Evolutionary conservation across 2,113 vertebrate genomes (phyloP), one percentile per base, ranked within the genome.

Genomic region (Symphodus melops): DNA sequence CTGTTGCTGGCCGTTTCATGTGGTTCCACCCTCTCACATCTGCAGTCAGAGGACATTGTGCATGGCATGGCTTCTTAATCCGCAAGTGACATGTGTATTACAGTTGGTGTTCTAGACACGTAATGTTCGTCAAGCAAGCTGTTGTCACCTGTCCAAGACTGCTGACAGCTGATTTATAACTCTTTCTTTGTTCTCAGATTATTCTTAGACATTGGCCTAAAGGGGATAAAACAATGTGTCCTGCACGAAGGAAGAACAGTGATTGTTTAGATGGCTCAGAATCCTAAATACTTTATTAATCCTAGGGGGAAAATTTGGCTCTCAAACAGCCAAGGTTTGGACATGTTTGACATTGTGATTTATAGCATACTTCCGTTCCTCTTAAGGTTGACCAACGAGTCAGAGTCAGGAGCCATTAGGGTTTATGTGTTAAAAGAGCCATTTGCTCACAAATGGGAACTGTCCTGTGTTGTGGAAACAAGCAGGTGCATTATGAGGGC

Each of bases 1-100:
- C 80, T 77, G 67, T 66, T 77, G 72, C 72, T 52, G 72, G 28
- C n/a, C 25, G 79, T 89, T 90, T 92, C 76, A 91, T 89, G 86
- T 87, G 89, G 86, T 80, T 67, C 46, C 73, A 61, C 56, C 61
- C 81, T 5, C 53, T 57, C 58, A 57, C 36, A 21, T 46, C 37
- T 72, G 57, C 70, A 78, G 28, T 61, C n/a, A 9, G 39, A 72
- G n/a, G 78, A 23, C 77, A 86, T 56, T 81, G 72, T 69, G 70
- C 56, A 41, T 16, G 49, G 67, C 57, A n/a, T 48, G 42, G 69
- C 68, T 53, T 21, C 69, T 68, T 90, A 84, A 88, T 87, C 81
- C 72, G 17, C 65, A 21, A 2, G 52, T 84, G 85, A 82, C 90
- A 88, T 57, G 42, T 83, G 79, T 17, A 57, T 53, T 74, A 37